These are phyloP conservation scores for Nothocercus julius DNA, from an alignment of 2,113 vertebrate genomes.

Conservation along the genomic window DNA sequence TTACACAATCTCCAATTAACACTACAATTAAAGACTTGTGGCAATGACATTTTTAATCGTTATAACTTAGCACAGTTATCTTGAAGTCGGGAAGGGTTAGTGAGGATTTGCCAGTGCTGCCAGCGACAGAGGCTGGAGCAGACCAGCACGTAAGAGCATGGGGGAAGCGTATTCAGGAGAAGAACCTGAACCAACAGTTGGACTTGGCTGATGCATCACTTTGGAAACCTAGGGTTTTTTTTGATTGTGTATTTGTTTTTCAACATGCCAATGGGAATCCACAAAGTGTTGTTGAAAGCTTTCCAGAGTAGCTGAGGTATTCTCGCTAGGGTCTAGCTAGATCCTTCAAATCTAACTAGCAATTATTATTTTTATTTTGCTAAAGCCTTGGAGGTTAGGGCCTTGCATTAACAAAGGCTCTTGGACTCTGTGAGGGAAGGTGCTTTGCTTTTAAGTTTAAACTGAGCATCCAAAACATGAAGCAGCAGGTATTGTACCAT, in stretches of 20 bases:
- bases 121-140: neutral
- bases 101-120: accelerated
- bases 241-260: neutral
- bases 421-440: too few species aligned
- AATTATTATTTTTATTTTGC: neutral
- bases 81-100: neutral
- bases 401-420: neutral
- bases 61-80: accelerated
- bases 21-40: neutral
- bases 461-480: neutral
- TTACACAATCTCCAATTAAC: neutral
- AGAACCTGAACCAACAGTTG: neutral
- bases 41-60: neutral
- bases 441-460: neutral
- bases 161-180: neutral
- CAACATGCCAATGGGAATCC: neutral
- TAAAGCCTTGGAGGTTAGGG: neutral
- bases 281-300: neutral
- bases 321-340: neutral
- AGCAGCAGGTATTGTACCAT: neutral
- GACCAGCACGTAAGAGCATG: accelerated
- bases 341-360: slow-evolving; percentile 1
- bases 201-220: neutral
- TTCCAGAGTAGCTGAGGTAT: slow-evolving; percentile 21
- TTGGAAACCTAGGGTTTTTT: slow-evolving; percentile 25